Base-by-base conservation (phyloP, 2,113 vertebrate genomes). In the Trochalopteron elliotii region DNA sequence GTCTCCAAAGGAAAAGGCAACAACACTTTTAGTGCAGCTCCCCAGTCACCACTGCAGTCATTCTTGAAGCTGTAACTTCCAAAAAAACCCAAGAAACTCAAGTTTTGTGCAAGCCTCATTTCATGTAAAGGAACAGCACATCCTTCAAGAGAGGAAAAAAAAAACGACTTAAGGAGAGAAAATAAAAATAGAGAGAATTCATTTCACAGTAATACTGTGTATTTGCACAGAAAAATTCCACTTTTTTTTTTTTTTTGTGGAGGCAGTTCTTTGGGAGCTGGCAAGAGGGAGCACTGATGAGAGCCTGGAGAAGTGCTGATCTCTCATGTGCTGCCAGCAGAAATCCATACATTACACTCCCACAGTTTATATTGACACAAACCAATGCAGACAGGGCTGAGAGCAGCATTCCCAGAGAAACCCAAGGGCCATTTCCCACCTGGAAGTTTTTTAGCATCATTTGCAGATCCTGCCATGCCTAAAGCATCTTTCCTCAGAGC, bases 1-100 rank as follows among this genome's bases (percentile, higher is more conserved):
- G 20, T 63, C 87, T 94, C 85, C 81, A 87, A 95, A 95, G 85
- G 61, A 75, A 83, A 88, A 91, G 72, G 75, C 84, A 96, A 49
- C 89, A 86, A 50, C 72, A 68, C 25, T 31, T 77, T 87, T 90
- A 59, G 68, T 68, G 70, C 83, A 33, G 64, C 57, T 95, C 93
- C 87, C 91, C 80, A 85, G 85, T 44, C 60, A 53, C 72, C 50
- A 75, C 67, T 80, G 42, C 35, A 72, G 71, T 74, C 67, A 6
- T 80, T 93, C 78, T 52, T n/a, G 42, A 79, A 94, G 80, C 56
- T 93, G 7, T 42, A 47, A 45, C 87, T 77, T 79, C 59, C 60
- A 61, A 95, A 86, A 83, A 94, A 93, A 92, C 39, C 6, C 6
- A 68, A 78, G 25, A 64, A 87, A 76, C 28, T 53, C 47, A 11